These are phyloP conservation scores for Rutpela maculata DNA, from an alignment of 2,888 invertebrate species.

Conservation along the genomic window DNA sequence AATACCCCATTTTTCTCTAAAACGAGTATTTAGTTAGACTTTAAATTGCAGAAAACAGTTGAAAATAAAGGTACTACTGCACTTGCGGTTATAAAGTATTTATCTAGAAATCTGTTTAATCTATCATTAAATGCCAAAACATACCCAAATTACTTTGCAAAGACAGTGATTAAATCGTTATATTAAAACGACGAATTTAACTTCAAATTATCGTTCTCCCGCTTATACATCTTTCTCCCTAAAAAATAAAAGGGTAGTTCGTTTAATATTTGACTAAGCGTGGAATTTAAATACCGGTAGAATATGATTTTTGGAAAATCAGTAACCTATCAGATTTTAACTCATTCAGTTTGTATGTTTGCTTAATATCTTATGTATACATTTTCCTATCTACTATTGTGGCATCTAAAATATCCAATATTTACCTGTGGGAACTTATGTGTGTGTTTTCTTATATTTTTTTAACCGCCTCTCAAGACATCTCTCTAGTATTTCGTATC, in stretches of 20 bases:
- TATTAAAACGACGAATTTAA: conserved; percentile 6
- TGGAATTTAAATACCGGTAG: background rate
- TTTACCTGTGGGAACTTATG: no score
- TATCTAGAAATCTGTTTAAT: background rate
- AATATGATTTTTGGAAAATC: background rate
- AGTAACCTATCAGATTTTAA: background rate
- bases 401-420: no score
- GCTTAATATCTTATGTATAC: no score
- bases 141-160: background rate
- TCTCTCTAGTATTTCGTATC: no score
- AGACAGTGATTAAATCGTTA: conserved; percentile 17
- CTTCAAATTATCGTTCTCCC: conserved; percentile 19
- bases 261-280: background rate
- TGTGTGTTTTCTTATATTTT: no score
- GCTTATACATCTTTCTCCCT: conserved; percentile 7
- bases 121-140: background rate
- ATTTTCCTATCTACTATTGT: no score
- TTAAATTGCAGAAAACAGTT: background rate
- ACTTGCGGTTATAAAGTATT: background rate
- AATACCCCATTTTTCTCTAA: background rate
- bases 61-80: background rate
- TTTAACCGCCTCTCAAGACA: no score
- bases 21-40: background rate
- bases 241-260: conserved; percentile 17
- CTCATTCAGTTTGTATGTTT: background rate